Percentiles rank a stretch among this genome's conserved stretches.
These are phyloP conservation scores for Ondatra zibethicus DNA, from an alignment of 2,113 vertebrate species.

Conservation along the genomic window DNA sequence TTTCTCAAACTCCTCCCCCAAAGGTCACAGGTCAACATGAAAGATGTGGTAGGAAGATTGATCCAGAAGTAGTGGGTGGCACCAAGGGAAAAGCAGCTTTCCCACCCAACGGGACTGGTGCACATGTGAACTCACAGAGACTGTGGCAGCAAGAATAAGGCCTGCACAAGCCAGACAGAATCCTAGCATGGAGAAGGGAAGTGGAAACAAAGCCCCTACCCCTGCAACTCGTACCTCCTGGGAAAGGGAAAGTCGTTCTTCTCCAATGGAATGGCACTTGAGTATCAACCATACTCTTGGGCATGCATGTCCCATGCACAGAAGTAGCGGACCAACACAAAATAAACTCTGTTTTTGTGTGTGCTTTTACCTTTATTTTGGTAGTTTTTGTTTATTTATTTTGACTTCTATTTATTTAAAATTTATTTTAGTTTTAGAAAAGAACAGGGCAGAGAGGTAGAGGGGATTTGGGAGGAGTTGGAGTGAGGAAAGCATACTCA, in stretches of 20 bases:
- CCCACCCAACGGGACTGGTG: not conserved
- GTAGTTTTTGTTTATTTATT: not conserved
- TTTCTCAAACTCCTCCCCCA: not conserved
- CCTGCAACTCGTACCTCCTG: not conserved
- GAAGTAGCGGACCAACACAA: not conserved
- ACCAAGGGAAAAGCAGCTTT: not conserved
- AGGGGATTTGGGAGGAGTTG: not conserved
- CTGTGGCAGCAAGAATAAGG: not conserved
- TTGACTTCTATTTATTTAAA: not conserved
- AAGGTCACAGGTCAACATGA: not conserved
- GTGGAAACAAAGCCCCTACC: not conserved
- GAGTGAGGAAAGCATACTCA: not conserved
- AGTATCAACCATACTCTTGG: not conserved
- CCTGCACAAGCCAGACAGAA: not conserved
- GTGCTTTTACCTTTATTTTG: not conserved
- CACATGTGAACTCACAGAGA: not conserved
- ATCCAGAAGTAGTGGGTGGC: not conserved
- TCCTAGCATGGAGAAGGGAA: not conserved
- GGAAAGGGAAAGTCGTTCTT: not conserved
- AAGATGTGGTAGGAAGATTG: not conserved
- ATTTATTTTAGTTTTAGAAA: not conserved
- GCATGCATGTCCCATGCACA: not conserved
- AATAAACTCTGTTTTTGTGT: not conserved
- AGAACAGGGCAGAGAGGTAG: not conserved
- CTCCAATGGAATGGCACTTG: not conserved